These are phyloP conservation scores for Anagrus nilaparvatae DNA, from an alignment of 1,140 invertebrate species.

Conservation along the genomic window DNA sequence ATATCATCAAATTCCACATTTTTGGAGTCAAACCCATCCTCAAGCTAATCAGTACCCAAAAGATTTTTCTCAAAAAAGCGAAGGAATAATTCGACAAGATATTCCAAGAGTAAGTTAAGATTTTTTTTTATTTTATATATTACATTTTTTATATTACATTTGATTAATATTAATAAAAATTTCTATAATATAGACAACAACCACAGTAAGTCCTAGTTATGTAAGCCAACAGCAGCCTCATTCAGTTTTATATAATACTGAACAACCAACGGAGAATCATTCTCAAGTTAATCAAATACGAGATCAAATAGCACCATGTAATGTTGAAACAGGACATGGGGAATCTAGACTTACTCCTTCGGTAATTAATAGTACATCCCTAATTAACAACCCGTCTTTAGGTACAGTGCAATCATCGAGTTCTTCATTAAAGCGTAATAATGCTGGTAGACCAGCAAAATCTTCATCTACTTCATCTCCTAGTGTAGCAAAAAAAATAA, in stretches of 20 bases:
- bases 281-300: conserved; percentile 20
- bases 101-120: conserved; percentile 22
- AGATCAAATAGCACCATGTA: conserved; percentile 19
- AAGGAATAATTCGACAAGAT: conserved; percentile 25
- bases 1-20: conserved; percentile 36
- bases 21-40: conserved; percentile 34
- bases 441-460: conserved; percentile 30
- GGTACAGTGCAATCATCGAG: conserved; percentile 5
- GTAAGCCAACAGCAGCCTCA: conserved; percentile 8
- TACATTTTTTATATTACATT: too few relatives aligned
- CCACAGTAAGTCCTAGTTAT: too few relatives aligned
- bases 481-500: conserved; percentile 27
- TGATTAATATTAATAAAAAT: not conserved
- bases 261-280: conserved; percentile 7
- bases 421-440: conserved; percentile 19
- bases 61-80: conserved; percentile 30
- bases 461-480: conserved; percentile 17
- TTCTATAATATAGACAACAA: conserved; percentile 3
- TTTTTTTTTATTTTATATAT: too few relatives aligned
- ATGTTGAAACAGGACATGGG: conserved; percentile 12
- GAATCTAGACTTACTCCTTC: conserved; percentile 15
- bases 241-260: conserved; percentile 7
- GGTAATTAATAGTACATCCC: conserved; percentile 6
- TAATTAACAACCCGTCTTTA: conserved; percentile 5
- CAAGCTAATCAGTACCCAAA: conserved; percentile 30